These are phyloP conservation scores for Channa striata DNA, from an alignment of 2,797 vertebrate genomes.

Conservation along the genomic window DNA sequence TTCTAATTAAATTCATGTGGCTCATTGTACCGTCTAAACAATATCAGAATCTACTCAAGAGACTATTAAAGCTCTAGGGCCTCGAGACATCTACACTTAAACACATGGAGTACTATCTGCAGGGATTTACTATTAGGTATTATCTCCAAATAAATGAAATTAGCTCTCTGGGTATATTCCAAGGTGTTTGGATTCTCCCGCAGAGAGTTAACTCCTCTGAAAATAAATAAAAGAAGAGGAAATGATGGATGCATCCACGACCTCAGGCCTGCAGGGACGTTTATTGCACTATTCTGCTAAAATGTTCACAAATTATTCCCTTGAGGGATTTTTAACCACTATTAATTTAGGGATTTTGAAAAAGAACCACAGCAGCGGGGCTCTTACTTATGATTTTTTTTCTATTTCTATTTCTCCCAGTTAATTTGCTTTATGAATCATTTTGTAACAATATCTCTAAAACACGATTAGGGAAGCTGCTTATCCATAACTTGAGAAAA, in stretches of 20 bases:
- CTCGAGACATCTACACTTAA: slow-evolving; percentile 16
- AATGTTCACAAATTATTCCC: slow-evolving; percentile 13
- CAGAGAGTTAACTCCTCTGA: slow-evolving; percentile 5
- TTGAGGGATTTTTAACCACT: slow-evolving; percentile 9
- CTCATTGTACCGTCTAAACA: slow-evolving; percentile 2
- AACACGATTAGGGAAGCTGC: too few relatives aligned
- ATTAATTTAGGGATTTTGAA: not conserved
- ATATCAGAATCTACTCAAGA: slow-evolving; percentile 31
- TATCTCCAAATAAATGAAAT: slow-evolving; percentile 52
- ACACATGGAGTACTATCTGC: slow-evolving; percentile 14
- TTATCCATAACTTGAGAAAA: too few relatives aligned
- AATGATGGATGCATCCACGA: not conserved
- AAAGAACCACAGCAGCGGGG: not conserved
- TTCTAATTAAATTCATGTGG: slow-evolving; percentile 11
- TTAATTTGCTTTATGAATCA: not conserved
- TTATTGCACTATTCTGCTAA: not conserved
- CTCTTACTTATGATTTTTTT: not conserved
- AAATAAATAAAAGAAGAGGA: slow-evolving; percentile 11
- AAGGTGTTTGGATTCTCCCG: slow-evolving; percentile 27
- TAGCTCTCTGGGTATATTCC: slow-evolving; percentile 36
- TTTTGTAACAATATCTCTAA: too few relatives aligned
- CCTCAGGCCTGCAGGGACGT: slow-evolving; percentile 8
- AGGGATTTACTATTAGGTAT: slow-evolving; percentile 48
- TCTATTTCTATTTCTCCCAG: not conserved
- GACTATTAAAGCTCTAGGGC: slow-evolving; percentile 48